Evolutionary conservation across 92 coral and sea anemone genomes (phyloP).

Genomic region (Parazoanthus darwini): DNA sequence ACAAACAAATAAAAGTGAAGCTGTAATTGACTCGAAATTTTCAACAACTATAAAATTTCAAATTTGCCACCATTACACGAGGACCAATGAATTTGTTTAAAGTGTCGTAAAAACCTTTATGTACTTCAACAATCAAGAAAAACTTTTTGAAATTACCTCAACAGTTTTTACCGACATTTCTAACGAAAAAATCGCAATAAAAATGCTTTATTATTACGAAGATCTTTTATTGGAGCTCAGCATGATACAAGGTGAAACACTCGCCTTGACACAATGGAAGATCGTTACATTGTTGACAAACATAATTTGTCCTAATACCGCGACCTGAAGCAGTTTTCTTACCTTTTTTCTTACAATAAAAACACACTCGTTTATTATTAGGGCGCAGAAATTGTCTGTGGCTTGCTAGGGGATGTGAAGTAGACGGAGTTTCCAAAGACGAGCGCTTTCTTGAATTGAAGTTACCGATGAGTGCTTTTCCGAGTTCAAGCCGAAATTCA

Average conservation of each 20-base stretch:
- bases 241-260: constrained; percentile 8
- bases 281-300: constrained; percentile 3
- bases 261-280: constrained; percentile 24
- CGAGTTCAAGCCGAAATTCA: constrained; percentile 46
- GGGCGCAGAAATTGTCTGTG: constrained; percentile 21
- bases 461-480: constrained; percentile 49
- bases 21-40: constrained; percentile 21
- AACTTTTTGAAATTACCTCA: not conserved
- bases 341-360: constrained; percentile 6
- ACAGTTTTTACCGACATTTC: constrained; percentile 6
- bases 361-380: constrained; percentile 12
- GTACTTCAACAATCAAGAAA: constrained; percentile 3
- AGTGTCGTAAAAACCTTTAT: not conserved
- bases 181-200: constrained; percentile 6
- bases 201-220: not conserved
- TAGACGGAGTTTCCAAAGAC: constrained; percentile 6
- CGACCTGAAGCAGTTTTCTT: constrained; percentile 16
- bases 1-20: constrained; percentile 14
- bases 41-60: constrained; percentile 40
- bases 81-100: constrained; percentile 7
- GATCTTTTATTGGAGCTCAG: not conserved
- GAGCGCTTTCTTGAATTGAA: constrained; percentile 45
- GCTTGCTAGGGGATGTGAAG: constrained; percentile 10
- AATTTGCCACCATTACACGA: constrained; percentile 54
- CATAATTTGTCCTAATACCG: constrained; percentile 16